Evolutionary conservation across 2,888 invertebrate species (phyloP).

Genomic region (Drosophila helvetica): DNA sequence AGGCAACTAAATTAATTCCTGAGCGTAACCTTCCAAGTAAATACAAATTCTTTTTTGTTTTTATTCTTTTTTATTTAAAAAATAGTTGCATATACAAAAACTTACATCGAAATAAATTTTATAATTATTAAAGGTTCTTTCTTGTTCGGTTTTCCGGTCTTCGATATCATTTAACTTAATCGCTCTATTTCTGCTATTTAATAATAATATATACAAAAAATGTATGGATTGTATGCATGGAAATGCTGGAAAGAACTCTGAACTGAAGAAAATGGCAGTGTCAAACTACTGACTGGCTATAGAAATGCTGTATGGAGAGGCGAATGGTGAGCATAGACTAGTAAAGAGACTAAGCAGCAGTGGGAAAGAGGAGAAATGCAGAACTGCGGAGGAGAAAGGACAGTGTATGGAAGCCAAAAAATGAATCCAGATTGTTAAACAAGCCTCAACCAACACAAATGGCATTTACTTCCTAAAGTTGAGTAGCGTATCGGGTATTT

Average conservation of each 20-base stretch:
- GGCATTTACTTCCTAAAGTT: conserved; percentile 81
- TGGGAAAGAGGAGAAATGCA: conserved; percentile 18
- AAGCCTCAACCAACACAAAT: conserved; percentile 26
- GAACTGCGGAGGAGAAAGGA: neutral
- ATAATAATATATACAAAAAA: conserved; percentile 81
- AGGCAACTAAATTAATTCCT: neutral
- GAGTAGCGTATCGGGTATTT: conserved; percentile 84
- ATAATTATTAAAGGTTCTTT: conserved; percentile 45
- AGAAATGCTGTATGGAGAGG: conserved; percentile 36
- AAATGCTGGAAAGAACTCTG: conserved; percentile 57
- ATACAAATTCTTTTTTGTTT: conserved; percentile 15
- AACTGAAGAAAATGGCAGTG: conserved; percentile 62
- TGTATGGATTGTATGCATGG: conserved; percentile 25
- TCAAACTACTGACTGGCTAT: conserved; percentile 53
- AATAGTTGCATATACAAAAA: conserved; percentile 64
- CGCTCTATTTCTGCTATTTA: conserved; percentile 76
- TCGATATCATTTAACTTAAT: conserved; percentile 54
- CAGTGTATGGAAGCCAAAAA: conserved; percentile 18
- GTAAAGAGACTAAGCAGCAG: conserved; percentile 58
- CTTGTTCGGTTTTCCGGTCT: conserved; percentile 19
- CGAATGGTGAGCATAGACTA: conserved; percentile 59
- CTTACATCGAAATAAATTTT: conserved; percentile 61
- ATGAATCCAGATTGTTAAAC: conserved; percentile 41
- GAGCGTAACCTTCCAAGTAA: neutral
- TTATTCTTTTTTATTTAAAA: conserved; percentile 62